These are phyloP conservation scores for Drosophila fuyamai DNA, from an alignment of 1,140 invertebrate species.

Conservation along the genomic window DNA sequence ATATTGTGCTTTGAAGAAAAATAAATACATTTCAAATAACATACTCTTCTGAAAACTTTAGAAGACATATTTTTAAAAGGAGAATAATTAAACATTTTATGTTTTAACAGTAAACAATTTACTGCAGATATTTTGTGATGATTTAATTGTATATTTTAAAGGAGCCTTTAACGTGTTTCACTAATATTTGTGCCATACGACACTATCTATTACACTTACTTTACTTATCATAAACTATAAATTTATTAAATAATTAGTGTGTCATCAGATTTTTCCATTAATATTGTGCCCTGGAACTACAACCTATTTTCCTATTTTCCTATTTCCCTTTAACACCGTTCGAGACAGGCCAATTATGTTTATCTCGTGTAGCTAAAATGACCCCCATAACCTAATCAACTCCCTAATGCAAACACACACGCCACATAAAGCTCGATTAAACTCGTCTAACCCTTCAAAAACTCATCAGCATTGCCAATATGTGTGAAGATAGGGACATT, in stretches of 20 bases:
- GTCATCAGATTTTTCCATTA: slow-evolving; percentile 6
- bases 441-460: slow-evolving; percentile 43
- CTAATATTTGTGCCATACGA: no score
- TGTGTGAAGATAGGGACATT: slow-evolving; percentile 33
- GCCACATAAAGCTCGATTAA: slow-evolving; percentile 18
- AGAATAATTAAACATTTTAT: no score
- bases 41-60: no score
- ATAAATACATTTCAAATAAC: background rate
- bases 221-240: background rate
- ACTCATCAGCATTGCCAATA: slow-evolving; percentile 50
- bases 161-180: no score
- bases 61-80: no score
- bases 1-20: slow-evolving; percentile 6
- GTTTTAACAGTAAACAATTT: no score
- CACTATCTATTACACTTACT: no score
- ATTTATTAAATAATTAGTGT: slow-evolving; percentile 4
- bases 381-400: slow-evolving; percentile 47
- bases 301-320: slow-evolving; percentile 22
- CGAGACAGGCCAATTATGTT: slow-evolving; percentile 35
- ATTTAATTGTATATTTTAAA: no score
- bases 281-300: background rate
- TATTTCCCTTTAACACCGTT: slow-evolving; percentile 13
- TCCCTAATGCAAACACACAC: slow-evolving; percentile 21
- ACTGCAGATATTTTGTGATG: no score
- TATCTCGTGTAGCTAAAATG: slow-evolving; percentile 41